Percentiles rank a stretch among this genome's conserved stretches.
phyloP scores from a whole-genome alignment of 2,888 invertebrate genomes.

The Melinopterus prodromus region DNA sequence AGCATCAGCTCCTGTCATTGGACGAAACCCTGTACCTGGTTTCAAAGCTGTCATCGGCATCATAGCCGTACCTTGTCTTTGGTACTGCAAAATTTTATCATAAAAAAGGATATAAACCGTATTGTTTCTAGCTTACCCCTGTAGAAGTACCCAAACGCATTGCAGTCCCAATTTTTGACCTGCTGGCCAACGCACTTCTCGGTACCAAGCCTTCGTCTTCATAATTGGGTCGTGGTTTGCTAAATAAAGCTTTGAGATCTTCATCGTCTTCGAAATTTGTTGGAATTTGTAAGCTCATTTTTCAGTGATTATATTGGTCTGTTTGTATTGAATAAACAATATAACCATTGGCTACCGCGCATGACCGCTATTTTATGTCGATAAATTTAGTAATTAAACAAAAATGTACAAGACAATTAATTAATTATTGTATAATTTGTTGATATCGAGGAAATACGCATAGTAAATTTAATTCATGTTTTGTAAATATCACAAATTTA shows the following conservation, averaged over 20 bases:
- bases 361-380: neutral
- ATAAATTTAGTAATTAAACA: neutral
- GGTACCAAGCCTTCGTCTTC: conserved; percentile 45
- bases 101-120: conserved; percentile 42
- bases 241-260: conserved; percentile 46
- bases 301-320: conserved; percentile 20
- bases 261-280: conserved; percentile 44
- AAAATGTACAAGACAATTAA: neutral
- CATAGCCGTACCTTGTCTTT: conserved; percentile 56
- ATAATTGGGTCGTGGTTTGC: conserved; percentile 45
- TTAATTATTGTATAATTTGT: neutral
- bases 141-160: conserved; percentile 67
- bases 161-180: conserved; percentile 61
- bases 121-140: conserved; percentile 58
- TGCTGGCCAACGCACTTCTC: conserved; percentile 43
- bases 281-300: conserved; percentile 21
- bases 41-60: conserved; percentile 49
- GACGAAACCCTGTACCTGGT: conserved; percentile 59
- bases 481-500: neutral
- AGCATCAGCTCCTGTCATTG: conserved; percentile 56
- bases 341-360: neutral
- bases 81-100: conserved; percentile 51
- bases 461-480: too few relatives aligned
- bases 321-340: conserved; percentile 30
- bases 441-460: neutral